Evolutionary conservation across 1,140 invertebrate genomes (phyloP).

Genomic region (Amphibalanus amphitrite): DNA sequence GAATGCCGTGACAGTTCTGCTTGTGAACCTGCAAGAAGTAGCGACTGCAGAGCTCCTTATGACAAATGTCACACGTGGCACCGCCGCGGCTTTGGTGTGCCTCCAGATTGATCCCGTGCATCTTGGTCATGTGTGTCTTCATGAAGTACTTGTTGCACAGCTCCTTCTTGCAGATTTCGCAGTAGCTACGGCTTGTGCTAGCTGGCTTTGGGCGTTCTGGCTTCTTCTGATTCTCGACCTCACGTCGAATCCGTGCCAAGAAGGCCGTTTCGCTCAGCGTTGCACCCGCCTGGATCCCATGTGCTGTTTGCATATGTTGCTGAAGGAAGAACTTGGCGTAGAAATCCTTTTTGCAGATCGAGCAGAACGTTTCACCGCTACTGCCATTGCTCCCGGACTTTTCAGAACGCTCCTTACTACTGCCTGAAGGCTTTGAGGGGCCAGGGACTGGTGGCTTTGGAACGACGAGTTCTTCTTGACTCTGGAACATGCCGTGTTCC

Average conservation of each 20-base stretch:
- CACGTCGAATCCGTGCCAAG: constrained; percentile 16
- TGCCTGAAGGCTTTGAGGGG: too few species aligned
- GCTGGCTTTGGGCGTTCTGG: constrained; percentile 26
- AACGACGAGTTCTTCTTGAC: background rate
- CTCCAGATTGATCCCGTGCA: constrained; percentile 94
- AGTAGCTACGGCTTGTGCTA: constrained; percentile 34
- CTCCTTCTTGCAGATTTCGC: too few species aligned
- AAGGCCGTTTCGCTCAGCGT: constrained; percentile 14
- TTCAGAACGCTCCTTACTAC: too few species aligned
- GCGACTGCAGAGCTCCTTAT: constrained; percentile 93
- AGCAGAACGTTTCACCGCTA: constrained; percentile 20
- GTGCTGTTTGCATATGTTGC: too few species aligned
- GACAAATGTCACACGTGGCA: constrained; percentile 88
- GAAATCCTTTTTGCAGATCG: constrained; percentile 40
- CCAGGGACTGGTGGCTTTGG: constrained; percentile 9
- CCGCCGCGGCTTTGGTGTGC: constrained; percentile 66
- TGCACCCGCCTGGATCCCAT: constrained; percentile 22
- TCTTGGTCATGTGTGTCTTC: constrained; percentile 98
- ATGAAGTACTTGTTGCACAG: too few species aligned
- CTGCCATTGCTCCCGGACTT: too few species aligned
- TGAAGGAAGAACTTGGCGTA: too few species aligned
- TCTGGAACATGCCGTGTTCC: constrained; percentile 33
- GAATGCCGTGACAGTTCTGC: constrained; percentile 90
- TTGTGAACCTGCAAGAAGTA: constrained; percentile 94
- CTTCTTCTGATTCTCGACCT: constrained; percentile 14